A percentile compares a stretch with the other conserved stretches of the same genome.
These are phyloP conservation scores for Chaetodon trifascialis DNA, from an alignment of 2,113 vertebrate genomes.

Conservation along the genomic window DNA sequence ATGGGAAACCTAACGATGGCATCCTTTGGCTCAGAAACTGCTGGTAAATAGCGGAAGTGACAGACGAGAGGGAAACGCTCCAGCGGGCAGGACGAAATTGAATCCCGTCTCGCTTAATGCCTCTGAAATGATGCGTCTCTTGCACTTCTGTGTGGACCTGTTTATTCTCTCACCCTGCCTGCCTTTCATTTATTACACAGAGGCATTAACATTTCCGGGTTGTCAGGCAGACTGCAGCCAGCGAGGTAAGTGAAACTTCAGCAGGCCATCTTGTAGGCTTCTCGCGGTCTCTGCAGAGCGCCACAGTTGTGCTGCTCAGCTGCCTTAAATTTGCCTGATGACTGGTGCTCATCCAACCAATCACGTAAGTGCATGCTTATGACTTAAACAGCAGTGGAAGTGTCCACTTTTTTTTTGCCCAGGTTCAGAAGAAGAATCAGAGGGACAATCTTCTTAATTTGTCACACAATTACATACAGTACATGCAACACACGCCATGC, in stretches of 20 bases:
- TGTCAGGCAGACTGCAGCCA: slow-evolving; percentile 16
- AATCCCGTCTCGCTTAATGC: slow-evolving; percentile 74
- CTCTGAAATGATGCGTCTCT: slow-evolving; percentile 69
- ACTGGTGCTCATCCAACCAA: not conserved
- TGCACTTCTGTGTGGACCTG: slow-evolving; percentile 66
- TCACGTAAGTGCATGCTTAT: not conserved
- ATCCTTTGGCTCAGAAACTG: slow-evolving; percentile 41
- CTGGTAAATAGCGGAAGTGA: slow-evolving; percentile 63
- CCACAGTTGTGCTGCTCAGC: not conserved
- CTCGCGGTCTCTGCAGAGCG: not conserved
- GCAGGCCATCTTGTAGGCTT: not conserved
- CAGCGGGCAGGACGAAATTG: slow-evolving; percentile 68
- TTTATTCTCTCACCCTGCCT: slow-evolving; percentile 54
- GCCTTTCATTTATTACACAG: slow-evolving; percentile 57
- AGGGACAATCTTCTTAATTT: too few species aligned
- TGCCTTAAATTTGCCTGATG: not conserved
- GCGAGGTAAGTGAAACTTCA: not conserved
- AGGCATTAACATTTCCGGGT: slow-evolving; percentile 34
- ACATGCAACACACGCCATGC: too few species aligned
- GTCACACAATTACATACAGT: too few species aligned
- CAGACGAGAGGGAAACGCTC: slow-evolving; percentile 69
- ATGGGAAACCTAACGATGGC: slow-evolving; percentile 44
- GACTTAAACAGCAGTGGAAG: not conserved
- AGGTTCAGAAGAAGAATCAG: too few species aligned
- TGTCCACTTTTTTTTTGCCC: not conserved